phyloP scores from a whole-genome alignment of 2,888 invertebrate genomes.

The Phaedon cochleariae region DNA sequence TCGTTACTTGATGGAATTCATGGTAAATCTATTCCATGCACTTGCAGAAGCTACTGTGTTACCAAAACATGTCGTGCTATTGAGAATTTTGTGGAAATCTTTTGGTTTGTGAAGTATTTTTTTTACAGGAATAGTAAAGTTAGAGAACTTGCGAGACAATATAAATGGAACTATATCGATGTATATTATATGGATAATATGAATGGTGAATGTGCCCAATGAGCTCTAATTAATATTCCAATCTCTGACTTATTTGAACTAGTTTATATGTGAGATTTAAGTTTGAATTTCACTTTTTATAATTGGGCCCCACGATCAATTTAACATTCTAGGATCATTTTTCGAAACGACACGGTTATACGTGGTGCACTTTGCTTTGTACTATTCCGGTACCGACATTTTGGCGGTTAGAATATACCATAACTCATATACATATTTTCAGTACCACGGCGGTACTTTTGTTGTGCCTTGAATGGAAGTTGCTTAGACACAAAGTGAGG shows the following conservation, averaged over 20 bases:
- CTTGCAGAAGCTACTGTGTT: too few species aligned
- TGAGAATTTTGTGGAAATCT: too few species aligned
- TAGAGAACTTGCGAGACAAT: too few species aligned
- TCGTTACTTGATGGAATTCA: too few species aligned
- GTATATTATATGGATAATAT: too few species aligned
- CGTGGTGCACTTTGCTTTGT: conserved; percentile 1
- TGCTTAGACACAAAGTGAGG: conserved; percentile 18
- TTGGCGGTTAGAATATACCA: not conserved
- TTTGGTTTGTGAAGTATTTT: too few species aligned
- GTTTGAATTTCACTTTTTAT: conserved; percentile 40
- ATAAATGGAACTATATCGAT: too few species aligned
- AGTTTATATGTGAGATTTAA: conserved; percentile 17
- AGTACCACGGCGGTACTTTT: conserved; percentile 4
- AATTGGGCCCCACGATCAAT: conserved; percentile 40
- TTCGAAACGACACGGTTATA: conserved; percentile 6
- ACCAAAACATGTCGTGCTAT: too few species aligned
- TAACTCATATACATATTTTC: not conserved
- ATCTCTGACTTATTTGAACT: not conserved
- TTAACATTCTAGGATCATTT: conserved; percentile 33
- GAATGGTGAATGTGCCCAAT: too few species aligned
- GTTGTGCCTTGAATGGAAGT: conserved; percentile 11
- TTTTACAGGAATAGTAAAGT: too few species aligned
- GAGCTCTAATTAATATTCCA: too few species aligned
- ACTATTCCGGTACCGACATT: not conserved
- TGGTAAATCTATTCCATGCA: too few species aligned